These are phyloP conservation scores for Eueremaeus valkanovi DNA, from an alignment of 2,888 invertebrate species.

Conservation along the genomic window DNA sequence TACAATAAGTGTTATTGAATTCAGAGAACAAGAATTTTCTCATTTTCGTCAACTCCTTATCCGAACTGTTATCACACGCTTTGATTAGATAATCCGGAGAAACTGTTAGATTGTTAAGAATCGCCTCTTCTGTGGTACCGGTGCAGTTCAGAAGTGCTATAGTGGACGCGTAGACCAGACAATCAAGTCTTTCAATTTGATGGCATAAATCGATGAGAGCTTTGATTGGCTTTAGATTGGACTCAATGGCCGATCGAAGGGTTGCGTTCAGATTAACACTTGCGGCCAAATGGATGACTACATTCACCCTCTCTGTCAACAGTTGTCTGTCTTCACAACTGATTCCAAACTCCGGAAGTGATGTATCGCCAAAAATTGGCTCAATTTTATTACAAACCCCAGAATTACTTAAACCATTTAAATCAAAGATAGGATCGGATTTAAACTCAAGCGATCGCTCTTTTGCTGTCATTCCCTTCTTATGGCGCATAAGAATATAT, in stretches of 20 bases:
- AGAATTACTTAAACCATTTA: not conserved
- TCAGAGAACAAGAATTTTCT: not conserved
- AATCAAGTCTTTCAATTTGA: conserved; percentile 12
- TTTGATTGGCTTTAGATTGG: not conserved
- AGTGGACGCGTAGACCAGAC: not conserved
- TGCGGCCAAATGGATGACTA: not conserved
- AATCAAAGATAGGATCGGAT: not conserved
- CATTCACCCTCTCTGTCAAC: not conserved
- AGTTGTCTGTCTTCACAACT: not conserved
- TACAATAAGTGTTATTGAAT: not conserved
- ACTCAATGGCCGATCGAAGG: not conserved
- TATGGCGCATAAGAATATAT: not conserved
- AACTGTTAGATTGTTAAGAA: not conserved
- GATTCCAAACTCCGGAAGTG: not conserved
- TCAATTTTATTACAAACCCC: not conserved
- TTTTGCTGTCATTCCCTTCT: not conserved
- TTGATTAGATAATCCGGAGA: not conserved
- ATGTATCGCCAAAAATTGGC: not conserved
- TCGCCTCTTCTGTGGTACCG: not conserved
- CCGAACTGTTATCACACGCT: not conserved
- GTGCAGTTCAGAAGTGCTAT: not conserved
- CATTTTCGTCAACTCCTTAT: not conserved
- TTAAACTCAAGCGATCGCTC: not conserved
- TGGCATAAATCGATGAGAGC: conserved; percentile 1
- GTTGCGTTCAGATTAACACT: not conserved